phyloP scores from a whole-genome alignment of 2,113 vertebrate species.

The Barbus barbus region DNA sequence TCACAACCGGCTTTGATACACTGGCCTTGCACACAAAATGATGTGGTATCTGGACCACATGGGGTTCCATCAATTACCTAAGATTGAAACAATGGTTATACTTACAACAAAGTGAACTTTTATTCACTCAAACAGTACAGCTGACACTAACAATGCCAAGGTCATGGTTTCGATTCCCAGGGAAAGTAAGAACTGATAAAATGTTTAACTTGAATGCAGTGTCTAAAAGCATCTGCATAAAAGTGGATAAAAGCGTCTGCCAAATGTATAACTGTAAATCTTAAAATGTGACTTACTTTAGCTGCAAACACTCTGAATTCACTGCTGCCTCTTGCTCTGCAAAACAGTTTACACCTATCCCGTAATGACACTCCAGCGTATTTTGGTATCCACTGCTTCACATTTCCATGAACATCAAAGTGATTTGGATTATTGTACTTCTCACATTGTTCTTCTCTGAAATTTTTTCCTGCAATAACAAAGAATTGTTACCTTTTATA shows the following conservation, averaged over 20 bases:
- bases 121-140: neutral
- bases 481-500: neutral
- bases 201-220: neutral
- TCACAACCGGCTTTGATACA: slow-evolving; percentile 97
- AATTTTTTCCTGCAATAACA: slow-evolving; percentile 83
- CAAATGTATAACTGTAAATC: neutral
- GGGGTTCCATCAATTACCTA: slow-evolving; percentile 93
- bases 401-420: slow-evolving; percentile 81
- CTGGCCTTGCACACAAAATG: slow-evolving; percentile 92
- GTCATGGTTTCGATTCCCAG: no score
- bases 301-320: slow-evolving; percentile 95
- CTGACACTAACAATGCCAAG: no score
- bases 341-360: slow-evolving; percentile 94
- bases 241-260: neutral
- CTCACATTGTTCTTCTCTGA: slow-evolving; percentile 94
- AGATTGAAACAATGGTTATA: neutral
- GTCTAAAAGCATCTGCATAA: no score
- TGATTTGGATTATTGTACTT: slow-evolving; percentile 87
- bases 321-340: slow-evolving; percentile 85
- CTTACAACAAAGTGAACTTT: neutral
- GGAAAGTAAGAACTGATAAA: neutral
- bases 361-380: slow-evolving; percentile 88
- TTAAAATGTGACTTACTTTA: slow-evolving; percentile 76
- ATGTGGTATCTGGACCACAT: slow-evolving; percentile 93
- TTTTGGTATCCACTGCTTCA: slow-evolving; percentile 92